Conservation (phyloP, 2,888 invertebrate species). For the Ornithoptera priamus region DNA sequence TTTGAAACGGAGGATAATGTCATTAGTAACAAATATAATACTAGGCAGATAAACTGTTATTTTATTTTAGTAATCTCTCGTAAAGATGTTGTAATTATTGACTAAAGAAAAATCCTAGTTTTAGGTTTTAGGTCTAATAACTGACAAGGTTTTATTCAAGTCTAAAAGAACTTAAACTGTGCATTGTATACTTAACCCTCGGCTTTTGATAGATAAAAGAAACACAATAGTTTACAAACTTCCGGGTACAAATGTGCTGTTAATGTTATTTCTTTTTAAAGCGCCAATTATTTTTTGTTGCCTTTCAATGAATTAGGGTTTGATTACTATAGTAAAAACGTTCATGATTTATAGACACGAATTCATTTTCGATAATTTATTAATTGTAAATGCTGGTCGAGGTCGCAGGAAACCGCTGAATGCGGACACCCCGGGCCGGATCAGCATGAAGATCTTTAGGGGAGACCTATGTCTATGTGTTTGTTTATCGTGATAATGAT, state of each 20-base stretch:
- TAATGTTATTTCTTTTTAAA: constrained; percentile 3
- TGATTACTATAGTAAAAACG: background rate
- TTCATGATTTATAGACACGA: constrained; percentile 1
- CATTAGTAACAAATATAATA: no score
- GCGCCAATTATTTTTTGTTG: constrained; percentile 7
- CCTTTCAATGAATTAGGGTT: background rate
- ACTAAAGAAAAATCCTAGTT: no score
- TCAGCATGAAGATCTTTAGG: background rate
- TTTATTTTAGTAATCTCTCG: no score
- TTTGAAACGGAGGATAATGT: no score
- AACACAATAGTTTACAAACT: constrained; percentile 11
- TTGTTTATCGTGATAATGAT: background rate
- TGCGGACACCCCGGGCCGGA: background rate
- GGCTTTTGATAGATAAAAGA: constrained; percentile 9
- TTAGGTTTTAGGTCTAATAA: no score
- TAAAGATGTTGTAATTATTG: no score
- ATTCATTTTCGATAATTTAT: background rate
- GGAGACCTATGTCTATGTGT: background rate
- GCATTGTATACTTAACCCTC: background rate
- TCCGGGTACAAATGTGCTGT: constrained; percentile 11
- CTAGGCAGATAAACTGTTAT: no score
- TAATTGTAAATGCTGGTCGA: background rate
- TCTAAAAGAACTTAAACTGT: background rate
- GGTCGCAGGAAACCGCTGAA: background rate
- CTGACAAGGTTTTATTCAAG: background rate